Evolutionary conservation across 2,797 vertebrate species (phyloP), one percentile per base, ranked within the genome.

Genomic region (Ambastaia sidthimunki): DNA sequence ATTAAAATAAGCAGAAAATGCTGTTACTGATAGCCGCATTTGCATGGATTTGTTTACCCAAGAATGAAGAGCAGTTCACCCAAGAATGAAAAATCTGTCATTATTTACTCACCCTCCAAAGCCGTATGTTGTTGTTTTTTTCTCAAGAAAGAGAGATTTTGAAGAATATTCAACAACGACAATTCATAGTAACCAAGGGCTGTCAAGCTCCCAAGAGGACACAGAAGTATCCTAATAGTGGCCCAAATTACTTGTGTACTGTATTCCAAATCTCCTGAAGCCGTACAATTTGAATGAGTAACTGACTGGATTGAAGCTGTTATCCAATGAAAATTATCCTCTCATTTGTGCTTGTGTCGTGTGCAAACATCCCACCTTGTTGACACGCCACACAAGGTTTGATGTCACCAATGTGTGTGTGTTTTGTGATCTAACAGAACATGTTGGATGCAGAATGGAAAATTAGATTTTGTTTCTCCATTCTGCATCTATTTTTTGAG

Each of bases 141-240:
- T 25, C 23, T 11, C 1, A 11, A 23, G 11, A 0, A 59, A 10
- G 55, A 11, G 57, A 57, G n/a, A 59, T 21, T 59, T 59, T 23
- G 21, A 59, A 59, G 10, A 59, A 59, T 59, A 59, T 59, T 59
- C 10, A 59, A 59, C 55, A 59, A 25, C 11, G 55, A 60, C 57
- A 59, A 59, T 59, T 57, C 19, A 15, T 13, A 59, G 23, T 28
- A 13, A 59, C 12, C 57, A 25, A 21, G 1, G 0, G 6, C 13
- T 60, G 59, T 16, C 59, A 16, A 28, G 23, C 13, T 60, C 25
- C 13, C 59, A 28, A 28, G 5, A 60, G 15, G 11, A 21, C 19
- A 19, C 19, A 57, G 21, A 23, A 57, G 54, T 57, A 44, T 44
- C 41, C 2, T 11, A 12, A 23, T 23, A 11, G 11, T 23, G 55